Base-by-base conservation (phyloP, 1,140 invertebrate genomes). In the Leguminivora glycinivorella region DNA sequence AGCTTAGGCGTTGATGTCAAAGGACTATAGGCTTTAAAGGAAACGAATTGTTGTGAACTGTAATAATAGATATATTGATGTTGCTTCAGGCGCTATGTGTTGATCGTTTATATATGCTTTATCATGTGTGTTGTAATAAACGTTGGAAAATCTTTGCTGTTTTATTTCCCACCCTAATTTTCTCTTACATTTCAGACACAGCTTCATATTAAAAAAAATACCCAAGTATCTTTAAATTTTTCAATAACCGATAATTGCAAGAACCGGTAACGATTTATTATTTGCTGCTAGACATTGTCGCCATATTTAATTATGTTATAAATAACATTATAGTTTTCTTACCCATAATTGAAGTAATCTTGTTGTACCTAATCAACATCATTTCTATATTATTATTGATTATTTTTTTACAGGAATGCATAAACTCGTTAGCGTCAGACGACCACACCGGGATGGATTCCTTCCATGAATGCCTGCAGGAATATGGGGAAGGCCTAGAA, bases 401-500 rank as follows among this genome's bases (percentile, higher is more conserved):
- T 43, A 52, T 4, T 22, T 68, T 70, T 79, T 83, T 82, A 79
- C 72, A 92, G 91, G 92, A 92, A 83, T 92, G 85, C 74, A 83
- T 92, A 22, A 92, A 92, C 75, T 92, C 91, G 1, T 86, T 93
- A 22, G 93, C 91, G 7, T 92, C 93, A 12, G 93, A 93, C 60
- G 93, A 93, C 73, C 92, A 93, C 70, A 93, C 93, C 1, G 93
- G 93, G 29, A 90, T 93, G 79, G 93, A 94, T 70, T 93, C 93
- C 22, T 94, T 93, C 70, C 93, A 94, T 76, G 93, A 94, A 82
- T 94, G 93, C 72, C 89, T 94, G 29, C 93, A 94, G 83, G 93
- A 94, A 75, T 93, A 93, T 75, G 93, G 93, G n/a, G 93, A 94
- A 77, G 93, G 93, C 56, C 72, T 94, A 52, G 92, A 93, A 83